phyloP scores from a whole-genome alignment of 2,113 vertebrate species.

The Phainopepla nitens region DNA sequence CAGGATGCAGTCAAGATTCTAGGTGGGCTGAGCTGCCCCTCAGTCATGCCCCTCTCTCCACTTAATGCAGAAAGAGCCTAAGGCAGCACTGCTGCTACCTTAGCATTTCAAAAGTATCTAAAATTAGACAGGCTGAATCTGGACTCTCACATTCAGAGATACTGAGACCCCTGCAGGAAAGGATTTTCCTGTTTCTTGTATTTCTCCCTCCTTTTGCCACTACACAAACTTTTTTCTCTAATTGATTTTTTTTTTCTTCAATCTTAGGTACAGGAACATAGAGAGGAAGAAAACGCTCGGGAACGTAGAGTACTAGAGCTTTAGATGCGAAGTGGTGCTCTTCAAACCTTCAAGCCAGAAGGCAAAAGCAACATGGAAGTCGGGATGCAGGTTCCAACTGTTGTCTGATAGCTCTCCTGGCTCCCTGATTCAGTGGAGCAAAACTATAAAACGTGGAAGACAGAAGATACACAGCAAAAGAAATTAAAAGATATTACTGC shows the following conservation, averaged over 20 bases:
- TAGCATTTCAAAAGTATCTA: neutral
- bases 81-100: neutral
- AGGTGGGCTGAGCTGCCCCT: neutral
- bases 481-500: neutral
- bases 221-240: neutral
- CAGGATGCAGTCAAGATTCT: neutral
- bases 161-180: neutral
- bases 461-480: neutral
- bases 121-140: neutral
- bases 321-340: neutral
- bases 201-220: neutral
- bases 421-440: neutral
- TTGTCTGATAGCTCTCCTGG: neutral
- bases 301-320: neutral
- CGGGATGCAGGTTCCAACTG: accelerated
- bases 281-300: neutral
- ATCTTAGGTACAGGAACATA: neutral
- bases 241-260: neutral
- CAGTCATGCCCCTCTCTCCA: neutral
- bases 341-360: neutral
- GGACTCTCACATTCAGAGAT: neutral
- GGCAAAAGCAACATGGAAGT: neutral
- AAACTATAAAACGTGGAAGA: accelerated
- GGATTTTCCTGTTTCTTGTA: neutral
- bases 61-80: neutral